Percentiles rank a stretch among this genome's conserved stretches.
phyloP scores from a whole-genome alignment of 2,888 invertebrate species.

The Pseudanteris insignis region DNA sequence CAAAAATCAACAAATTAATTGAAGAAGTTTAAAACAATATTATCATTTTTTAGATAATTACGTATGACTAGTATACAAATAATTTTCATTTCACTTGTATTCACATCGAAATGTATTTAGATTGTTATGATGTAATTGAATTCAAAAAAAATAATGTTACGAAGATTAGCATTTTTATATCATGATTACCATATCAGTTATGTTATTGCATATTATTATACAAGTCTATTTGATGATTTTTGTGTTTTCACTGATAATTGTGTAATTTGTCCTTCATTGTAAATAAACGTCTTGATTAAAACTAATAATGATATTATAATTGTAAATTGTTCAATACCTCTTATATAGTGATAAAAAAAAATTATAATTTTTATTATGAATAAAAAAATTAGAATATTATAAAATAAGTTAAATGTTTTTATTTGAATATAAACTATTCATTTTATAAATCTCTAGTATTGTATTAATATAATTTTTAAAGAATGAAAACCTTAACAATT shows the following conservation, averaged over 20 bases:
- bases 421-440: too few relatives aligned
- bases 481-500: too few relatives aligned
- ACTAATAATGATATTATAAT: too few relatives aligned
- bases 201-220: too few relatives aligned
- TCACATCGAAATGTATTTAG: slow-evolving; percentile 47
- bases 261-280: slow-evolving; percentile 40
- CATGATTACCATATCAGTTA: too few relatives aligned
- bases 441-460: too few relatives aligned
- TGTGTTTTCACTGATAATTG: slow-evolving; percentile 20
- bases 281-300: slow-evolving; percentile 42
- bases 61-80: slow-evolving; percentile 32
- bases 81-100: slow-evolving; percentile 46
- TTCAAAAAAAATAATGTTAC: slow-evolving; percentile 37
- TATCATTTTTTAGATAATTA: slow-evolving; percentile 45
- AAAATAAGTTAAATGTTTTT: too few relatives aligned
- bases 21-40: slow-evolving; percentile 42
- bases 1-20: slow-evolving; percentile 23
- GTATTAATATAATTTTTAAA: too few relatives aligned
- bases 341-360: not conserved
- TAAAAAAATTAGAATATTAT: too few relatives aligned
- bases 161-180: slow-evolving; percentile 32
- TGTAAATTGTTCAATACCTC: too few relatives aligned
- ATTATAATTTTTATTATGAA: too few relatives aligned
- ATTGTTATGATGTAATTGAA: slow-evolving; percentile 44
- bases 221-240: slow-evolving; percentile 9